phyloP scores from a whole-genome alignment of 2,888 invertebrate species.

The Mellilla xanthometata region DNA sequence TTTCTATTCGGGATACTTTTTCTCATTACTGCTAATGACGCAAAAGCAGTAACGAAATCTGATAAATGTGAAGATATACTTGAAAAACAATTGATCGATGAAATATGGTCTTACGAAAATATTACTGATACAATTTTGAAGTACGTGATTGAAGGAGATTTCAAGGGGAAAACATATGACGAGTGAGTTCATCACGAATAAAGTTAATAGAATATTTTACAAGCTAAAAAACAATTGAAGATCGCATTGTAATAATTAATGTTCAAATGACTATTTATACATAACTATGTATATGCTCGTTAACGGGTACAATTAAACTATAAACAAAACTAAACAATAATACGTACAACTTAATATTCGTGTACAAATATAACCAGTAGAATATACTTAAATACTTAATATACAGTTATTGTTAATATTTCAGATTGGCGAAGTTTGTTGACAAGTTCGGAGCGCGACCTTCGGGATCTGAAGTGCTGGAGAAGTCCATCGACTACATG shows the following conservation, averaged over 20 bases:
- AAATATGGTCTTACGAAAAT: conserved; percentile 82
- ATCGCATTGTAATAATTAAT: no score
- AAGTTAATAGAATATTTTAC: neutral
- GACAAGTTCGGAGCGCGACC: conserved; percentile 85
- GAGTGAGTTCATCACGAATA: conserved; percentile 68
- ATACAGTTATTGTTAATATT: no score
- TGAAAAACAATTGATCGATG: conserved; percentile 70
- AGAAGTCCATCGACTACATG: conserved; percentile 87
- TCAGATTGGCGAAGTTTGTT: conserved; percentile 67
- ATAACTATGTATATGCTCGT: no score
- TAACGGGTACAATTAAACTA: no score
- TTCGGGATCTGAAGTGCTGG: conserved; percentile 84
- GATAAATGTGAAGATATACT: conserved; percentile 61
- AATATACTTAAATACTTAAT: no score
- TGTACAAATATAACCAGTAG: no score
- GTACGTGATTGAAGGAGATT: conserved; percentile 75
- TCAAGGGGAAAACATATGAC: conserved; percentile 81
- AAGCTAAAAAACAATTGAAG: no score
- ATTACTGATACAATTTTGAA: conserved; percentile 76
- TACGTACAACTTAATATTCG: no score
- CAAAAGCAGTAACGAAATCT: conserved; percentile 46
- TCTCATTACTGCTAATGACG: conserved; percentile 44
- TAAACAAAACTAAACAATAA: no score
- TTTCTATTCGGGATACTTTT: conserved; percentile 43
- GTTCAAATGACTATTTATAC: no score